Conservation (phyloP, 2,797 vertebrate genomes). For the Platalea minor region DNA sequence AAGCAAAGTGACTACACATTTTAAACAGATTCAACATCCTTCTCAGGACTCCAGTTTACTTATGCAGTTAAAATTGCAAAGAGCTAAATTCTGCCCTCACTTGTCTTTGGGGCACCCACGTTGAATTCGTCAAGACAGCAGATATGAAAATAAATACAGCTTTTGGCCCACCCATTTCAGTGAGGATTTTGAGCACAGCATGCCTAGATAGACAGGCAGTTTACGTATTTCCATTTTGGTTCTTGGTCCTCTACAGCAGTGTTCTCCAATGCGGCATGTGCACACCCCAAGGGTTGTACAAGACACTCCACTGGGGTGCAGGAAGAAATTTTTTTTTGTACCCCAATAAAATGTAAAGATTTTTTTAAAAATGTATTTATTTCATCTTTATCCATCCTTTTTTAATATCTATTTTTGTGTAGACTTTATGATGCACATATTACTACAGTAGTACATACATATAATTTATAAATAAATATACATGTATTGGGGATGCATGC, state of each 20-base stretch:
- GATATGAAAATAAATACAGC: not conserved
- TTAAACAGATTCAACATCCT: not conserved
- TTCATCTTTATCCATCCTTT: not conserved
- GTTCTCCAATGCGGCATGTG: not conserved
- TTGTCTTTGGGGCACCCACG: not conserved
- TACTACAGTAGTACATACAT: not conserved
- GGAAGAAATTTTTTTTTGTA: not conserved
- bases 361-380: accelerated
- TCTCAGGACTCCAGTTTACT: not conserved
- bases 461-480: not conserved
- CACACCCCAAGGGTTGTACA: not conserved
- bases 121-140: not conserved
- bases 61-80: not conserved
- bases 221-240: not conserved
- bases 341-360: not conserved
- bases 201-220: not conserved
- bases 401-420: not conserved
- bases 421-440: not conserved
- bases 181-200: not conserved
- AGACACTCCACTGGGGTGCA: not conserved
- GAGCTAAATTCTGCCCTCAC: not conserved
- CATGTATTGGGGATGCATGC: not conserved
- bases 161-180: not conserved
- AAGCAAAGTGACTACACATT: not conserved
- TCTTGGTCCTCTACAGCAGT: not conserved